phyloP scores from a whole-genome alignment of 2,113 vertebrate genomes.

The Gadus macrocephalus region DNA sequence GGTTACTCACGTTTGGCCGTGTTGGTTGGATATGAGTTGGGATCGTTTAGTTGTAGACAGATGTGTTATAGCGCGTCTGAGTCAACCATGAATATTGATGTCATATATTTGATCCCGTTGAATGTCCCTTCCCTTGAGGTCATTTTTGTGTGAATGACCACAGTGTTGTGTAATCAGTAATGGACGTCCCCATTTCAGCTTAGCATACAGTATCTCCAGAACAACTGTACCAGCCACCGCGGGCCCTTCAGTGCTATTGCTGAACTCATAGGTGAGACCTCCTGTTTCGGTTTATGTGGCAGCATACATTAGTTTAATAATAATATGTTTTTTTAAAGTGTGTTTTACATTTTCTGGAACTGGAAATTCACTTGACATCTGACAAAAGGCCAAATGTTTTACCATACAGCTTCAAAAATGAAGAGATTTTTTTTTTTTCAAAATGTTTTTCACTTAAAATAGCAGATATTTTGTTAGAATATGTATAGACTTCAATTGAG shows the following conservation, averaged over 20 bases:
- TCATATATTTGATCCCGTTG: neutral
- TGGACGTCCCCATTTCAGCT: slow-evolving; percentile 72
- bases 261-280: slow-evolving; percentile 91
- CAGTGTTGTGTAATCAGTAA: neutral
- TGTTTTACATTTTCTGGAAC: neutral
- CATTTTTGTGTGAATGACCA: neutral
- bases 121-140: neutral
- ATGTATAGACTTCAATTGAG: neutral
- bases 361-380: no score
- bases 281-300: neutral
- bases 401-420: no score
- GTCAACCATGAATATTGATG: no score
- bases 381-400: no score
- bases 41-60: no score
- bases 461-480: no score
- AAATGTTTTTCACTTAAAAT: no score
- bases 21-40: neutral
- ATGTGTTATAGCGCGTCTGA: no score
- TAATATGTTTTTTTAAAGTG: no score
- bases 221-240: slow-evolving; percentile 97
- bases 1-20: neutral
- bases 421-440: no score
- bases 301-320: no score
- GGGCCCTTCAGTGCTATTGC: slow-evolving; percentile 96
- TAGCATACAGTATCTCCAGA: slow-evolving; percentile 87